Evolutionary conservation across 2,797 vertebrate species (phyloP), one percentile per base, ranked within the genome.

Genomic region (Telmatherina bonti): DNA sequence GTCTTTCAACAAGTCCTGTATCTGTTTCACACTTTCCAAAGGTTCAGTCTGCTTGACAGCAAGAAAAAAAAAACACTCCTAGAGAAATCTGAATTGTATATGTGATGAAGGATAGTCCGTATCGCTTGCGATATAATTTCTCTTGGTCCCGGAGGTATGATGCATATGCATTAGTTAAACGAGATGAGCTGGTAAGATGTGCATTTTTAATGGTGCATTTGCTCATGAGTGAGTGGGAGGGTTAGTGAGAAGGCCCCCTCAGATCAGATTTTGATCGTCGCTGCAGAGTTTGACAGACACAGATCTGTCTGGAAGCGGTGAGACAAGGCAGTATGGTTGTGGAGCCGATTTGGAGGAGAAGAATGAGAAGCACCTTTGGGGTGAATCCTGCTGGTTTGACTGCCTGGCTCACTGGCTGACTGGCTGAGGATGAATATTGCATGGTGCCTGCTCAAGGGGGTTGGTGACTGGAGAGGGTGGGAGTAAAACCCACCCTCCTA

Each of bases 131-230:
- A 87, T 92, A 93, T 92, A 88, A 79, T 86, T 90, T 85, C 84
- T 82, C 85, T 64, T 75, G 76, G 86, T 94, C 93, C 91, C 85
- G 82, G 79, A 92, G 91, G 92, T 92, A 84, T 90, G 83, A 92
- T 95, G 90, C 92, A 93, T 93, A 94, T 94, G 93, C 92, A 94
- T 93, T 85, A 94, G 89, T 84, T 91, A 92, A 92, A 91, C 60
- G 75, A 83, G 87, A 92, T 86, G 90, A 93, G 88, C 88, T 84
- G 85, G 85, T 90, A 88, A 90, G 89, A 88, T 89, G 83, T 93
- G 92, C 91, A 93, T 94, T 92, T 93, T 94, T 94, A 92, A 95
- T 94, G 87, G 86, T 2, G 78, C 90, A 90, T 94, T 94, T 93
- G 92, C 92, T 93, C 83, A 90, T 80, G 90, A 92, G 90, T 81